Percentiles rank a stretch among this genome's conserved stretches.
Conservation (phyloP, 2,113 vertebrate species). For the Prionailurus viverrinus region DNA sequence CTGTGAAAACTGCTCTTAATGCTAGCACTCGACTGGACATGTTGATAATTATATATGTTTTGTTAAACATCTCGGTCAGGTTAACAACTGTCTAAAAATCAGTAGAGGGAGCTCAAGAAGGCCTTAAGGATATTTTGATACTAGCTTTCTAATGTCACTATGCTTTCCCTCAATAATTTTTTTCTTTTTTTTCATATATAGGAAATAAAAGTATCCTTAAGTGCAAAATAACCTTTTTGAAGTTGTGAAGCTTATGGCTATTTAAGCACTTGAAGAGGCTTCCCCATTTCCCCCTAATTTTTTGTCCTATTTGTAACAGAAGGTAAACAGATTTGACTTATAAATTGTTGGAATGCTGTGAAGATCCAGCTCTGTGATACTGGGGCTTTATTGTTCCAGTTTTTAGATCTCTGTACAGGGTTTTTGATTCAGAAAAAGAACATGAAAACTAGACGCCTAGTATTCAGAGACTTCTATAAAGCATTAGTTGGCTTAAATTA, state of each 20-base stretch:
- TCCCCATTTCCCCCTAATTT: neutral
- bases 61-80: neutral
- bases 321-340: neutral
- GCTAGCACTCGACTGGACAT: neutral
- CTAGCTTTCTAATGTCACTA: neutral
- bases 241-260: neutral
- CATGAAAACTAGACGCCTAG: neutral
- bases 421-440: conserved; percentile 33
- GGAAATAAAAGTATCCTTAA: neutral
- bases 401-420: neutral
- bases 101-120: conserved; percentile 61
- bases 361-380: neutral
- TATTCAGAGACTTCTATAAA: neutral
- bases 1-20: conserved; percentile 8
- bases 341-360: neutral
- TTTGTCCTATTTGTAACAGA: neutral
- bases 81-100: conserved; percentile 46
- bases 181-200: neutral
- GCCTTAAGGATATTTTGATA: neutral
- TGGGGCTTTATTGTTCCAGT: neutral
- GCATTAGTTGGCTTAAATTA: neutral
- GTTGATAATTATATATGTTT: conserved; percentile 58
- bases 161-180: neutral
- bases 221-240: neutral
- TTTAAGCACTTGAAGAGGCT: neutral